phyloP scores from a whole-genome alignment of 2,888 invertebrate genomes.

The Stenoptilia bipunctidactyla region DNA sequence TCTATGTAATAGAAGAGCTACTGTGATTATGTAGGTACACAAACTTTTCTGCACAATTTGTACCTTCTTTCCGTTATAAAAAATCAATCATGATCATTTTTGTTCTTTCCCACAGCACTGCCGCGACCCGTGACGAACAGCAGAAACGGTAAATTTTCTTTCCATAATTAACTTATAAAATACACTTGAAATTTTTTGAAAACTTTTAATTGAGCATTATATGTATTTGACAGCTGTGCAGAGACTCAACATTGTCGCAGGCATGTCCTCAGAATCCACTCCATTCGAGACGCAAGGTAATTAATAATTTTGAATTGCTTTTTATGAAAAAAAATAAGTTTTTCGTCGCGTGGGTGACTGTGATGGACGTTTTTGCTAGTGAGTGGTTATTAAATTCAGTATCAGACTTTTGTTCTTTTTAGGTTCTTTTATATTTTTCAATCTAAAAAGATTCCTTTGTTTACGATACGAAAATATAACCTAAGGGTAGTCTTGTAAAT shows the following conservation, averaged over 20 bases:
- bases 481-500: neutral
- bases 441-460: no score
- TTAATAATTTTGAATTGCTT: constrained; percentile 16
- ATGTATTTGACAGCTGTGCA: constrained; percentile 39
- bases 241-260: constrained; percentile 53
- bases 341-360: no score
- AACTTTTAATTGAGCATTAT: constrained; percentile 6
- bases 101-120: constrained; percentile 41
- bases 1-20: no score
- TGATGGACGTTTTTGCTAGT: no score
- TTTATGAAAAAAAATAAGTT: neutral
- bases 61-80: no score
- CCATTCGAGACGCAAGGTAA: constrained; percentile 61
- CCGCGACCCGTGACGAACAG: constrained; percentile 51
- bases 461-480: no score
- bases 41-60: no score
- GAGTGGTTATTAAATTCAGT: no score
- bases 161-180: neutral
- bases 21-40: no score
- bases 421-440: no score
- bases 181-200: constrained; percentile 6
- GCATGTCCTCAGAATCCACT: constrained; percentile 53
- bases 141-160: constrained; percentile 42
- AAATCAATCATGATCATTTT: neutral
- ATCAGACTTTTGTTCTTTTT: no score